phyloP scores from a whole-genome alignment of 2,113 vertebrate species.

The Otolemur garnettii region DNA sequence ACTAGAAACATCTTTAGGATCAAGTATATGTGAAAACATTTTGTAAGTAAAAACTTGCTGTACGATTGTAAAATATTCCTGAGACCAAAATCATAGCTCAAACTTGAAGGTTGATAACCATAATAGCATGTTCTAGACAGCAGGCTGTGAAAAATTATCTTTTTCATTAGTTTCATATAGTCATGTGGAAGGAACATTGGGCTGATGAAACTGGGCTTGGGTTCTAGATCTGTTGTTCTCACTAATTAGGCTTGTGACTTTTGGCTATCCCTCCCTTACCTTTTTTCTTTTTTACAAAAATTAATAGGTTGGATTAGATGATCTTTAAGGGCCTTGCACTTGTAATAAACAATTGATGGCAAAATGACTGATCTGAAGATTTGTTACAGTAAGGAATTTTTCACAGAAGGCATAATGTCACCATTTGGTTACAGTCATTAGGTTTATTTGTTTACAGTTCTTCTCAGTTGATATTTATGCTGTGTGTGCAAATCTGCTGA shows the following conservation, averaged over 20 bases:
- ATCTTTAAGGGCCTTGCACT: neutral
- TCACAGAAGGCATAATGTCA: neutral
- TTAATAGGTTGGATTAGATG: neutral
- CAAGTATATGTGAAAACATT: neutral
- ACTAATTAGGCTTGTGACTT: neutral
- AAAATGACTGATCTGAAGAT: neutral
- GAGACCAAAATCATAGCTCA: neutral
- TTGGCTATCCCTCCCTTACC: no score
- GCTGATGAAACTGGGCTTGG: neutral
- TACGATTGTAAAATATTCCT: neutral
- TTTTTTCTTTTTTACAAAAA: neutral
- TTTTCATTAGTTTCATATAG: neutral
- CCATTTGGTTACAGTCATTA: neutral
- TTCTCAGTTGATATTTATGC: neutral
- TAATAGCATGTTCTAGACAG: neutral
- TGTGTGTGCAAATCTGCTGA: neutral
- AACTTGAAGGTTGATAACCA: neutral
- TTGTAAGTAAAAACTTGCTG: neutral
- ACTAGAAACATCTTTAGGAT: neutral
- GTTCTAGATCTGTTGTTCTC: neutral
- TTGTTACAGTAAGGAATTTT: neutral
- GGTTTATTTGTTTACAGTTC: neutral
- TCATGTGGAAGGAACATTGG: neutral
- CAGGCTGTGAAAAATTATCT: neutral
- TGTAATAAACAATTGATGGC: neutral